A percentile compares a stretch with the other conserved stretches of the same genome.
These are phyloP conservation scores for Hydropotes inermis DNA, from an alignment of 2,113 vertebrate genomes.

Conservation along the genomic window DNA sequence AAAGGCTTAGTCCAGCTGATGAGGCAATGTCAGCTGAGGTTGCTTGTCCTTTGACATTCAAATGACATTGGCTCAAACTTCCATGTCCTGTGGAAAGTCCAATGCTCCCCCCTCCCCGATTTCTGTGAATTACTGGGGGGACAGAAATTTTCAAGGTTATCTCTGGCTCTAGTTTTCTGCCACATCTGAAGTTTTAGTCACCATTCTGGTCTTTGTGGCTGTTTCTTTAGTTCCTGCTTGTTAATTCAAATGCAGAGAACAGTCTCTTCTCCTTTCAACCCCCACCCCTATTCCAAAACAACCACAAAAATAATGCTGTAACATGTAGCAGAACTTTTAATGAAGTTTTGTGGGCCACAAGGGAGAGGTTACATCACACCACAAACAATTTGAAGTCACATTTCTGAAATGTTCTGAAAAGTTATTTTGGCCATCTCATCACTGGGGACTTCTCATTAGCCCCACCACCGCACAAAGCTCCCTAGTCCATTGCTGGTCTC, in stretches of 20 bases:
- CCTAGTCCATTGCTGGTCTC: neutral
- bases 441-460: conserved; percentile 40
- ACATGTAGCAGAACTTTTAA: conserved; percentile 52
- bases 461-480: neutral
- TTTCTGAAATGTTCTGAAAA: conserved; percentile 63
- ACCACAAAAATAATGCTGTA: conserved; percentile 53
- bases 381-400: conserved; percentile 64
- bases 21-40: conserved; percentile 43
- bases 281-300: conserved; percentile 36
- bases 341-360: conserved; percentile 63
- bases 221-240: conserved; percentile 3
- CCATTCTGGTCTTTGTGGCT: neutral
- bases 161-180: conserved; percentile 37
- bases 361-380: conserved; percentile 66
- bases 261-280: neutral
- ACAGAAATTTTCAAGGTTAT: neutral
- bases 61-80: conserved; percentile 42
- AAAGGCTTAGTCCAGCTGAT: neutral
- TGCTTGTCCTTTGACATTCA: conserved; percentile 45
- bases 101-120: neutral
- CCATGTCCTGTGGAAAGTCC: conserved; percentile 64
- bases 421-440: conserved; percentile 46
- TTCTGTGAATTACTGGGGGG: conserved; percentile 2
- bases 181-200: conserved; percentile 4
- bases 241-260: neutral